These are phyloP conservation scores for Crossocerus cetratus DNA, from an alignment of 2,888 invertebrate genomes.

Conservation along the genomic window DNA sequence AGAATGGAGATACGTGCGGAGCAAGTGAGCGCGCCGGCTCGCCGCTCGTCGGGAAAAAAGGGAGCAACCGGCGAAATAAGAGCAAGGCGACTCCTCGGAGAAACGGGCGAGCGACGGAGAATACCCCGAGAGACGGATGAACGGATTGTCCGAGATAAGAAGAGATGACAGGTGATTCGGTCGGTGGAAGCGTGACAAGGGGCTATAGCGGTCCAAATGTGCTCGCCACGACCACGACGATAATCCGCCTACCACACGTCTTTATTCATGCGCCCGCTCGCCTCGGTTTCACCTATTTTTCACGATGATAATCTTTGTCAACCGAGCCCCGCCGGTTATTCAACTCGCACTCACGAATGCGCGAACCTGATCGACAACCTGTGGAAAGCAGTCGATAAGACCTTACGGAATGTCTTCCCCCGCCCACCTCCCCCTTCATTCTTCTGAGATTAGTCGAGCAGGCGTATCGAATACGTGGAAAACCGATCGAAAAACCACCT, in stretches of 20 bases:
- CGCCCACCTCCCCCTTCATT: no score
- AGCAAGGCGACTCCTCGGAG: neutral
- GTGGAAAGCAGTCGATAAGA: no score
- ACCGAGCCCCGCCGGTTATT: no score
- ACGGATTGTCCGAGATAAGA: conserved; percentile 68
- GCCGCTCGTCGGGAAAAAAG: conserved; percentile 4
- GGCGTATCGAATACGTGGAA: no score
- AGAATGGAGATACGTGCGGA: neutral
- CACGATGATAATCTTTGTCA: neutral
- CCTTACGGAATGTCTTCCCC: no score
- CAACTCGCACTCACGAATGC: no score
- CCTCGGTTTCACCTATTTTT: conserved; percentile 15
- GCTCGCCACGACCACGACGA: conserved; percentile 11
- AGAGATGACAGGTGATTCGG: conserved; percentile 70
- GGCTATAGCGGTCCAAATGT: conserved; percentile 19
- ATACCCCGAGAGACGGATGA: conserved; percentile 62
- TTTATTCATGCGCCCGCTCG: conserved; percentile 31
- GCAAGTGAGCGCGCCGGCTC: neutral
- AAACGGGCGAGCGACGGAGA: conserved; percentile 16
- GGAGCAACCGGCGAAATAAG: conserved; percentile 15
- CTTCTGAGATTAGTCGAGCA: no score
- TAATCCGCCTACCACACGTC: conserved; percentile 21
- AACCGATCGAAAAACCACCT: no score
- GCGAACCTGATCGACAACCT: no score
- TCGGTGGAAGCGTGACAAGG: conserved; percentile 54